Conservation (phyloP, 2,113 vertebrate species). For the Calyptomena viridis region DNA sequence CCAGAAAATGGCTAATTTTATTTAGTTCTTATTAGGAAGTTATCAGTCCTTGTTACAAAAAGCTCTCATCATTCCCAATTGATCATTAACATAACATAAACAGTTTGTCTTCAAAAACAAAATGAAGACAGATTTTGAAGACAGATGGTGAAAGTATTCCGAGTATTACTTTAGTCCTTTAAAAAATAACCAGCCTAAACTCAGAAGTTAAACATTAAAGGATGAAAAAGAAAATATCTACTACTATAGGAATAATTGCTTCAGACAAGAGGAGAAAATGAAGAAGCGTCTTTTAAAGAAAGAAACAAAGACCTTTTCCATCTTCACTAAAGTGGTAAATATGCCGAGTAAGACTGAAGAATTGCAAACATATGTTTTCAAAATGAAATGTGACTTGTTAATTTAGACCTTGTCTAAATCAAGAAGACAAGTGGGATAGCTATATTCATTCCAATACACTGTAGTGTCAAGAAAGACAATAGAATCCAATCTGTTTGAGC, state of each 20-base stretch:
- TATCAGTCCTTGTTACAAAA: not conserved
- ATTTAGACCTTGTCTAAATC: slow-evolving; percentile 65
- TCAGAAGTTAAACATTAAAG: slow-evolving; percentile 43
- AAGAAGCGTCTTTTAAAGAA: slow-evolving; percentile 17
- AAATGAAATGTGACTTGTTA: slow-evolving; percentile 65
- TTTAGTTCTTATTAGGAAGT: not conserved
- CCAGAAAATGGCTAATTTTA: not conserved
- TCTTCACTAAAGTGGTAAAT: slow-evolving; percentile 36
- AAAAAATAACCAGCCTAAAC: slow-evolving; percentile 32
- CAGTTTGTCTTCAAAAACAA: not conserved
- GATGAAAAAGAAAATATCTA: slow-evolving; percentile 24
- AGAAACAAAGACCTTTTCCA: slow-evolving; percentile 51
- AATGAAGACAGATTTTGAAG: slow-evolving; percentile 37
- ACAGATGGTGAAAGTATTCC: slow-evolving; percentile 38
- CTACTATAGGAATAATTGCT: slow-evolving; percentile 29
- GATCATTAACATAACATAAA: not conserved
- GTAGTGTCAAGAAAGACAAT: slow-evolving; percentile 48
- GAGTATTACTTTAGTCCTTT: slow-evolving; percentile 18
- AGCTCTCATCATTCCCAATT: not conserved
- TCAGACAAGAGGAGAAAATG: slow-evolving; percentile 39
- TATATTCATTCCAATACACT: slow-evolving; percentile 55
- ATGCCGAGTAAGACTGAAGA: slow-evolving; percentile 38
- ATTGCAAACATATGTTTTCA: slow-evolving; percentile 69
- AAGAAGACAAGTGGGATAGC: slow-evolving; percentile 41
- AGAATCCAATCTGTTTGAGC: slow-evolving; percentile 24